These are phyloP conservation scores for Cassiopea andromeda DNA, from an alignment of 30 jellyfish, hydroid and myxozoan genomes.

Conservation along the genomic window DNA sequence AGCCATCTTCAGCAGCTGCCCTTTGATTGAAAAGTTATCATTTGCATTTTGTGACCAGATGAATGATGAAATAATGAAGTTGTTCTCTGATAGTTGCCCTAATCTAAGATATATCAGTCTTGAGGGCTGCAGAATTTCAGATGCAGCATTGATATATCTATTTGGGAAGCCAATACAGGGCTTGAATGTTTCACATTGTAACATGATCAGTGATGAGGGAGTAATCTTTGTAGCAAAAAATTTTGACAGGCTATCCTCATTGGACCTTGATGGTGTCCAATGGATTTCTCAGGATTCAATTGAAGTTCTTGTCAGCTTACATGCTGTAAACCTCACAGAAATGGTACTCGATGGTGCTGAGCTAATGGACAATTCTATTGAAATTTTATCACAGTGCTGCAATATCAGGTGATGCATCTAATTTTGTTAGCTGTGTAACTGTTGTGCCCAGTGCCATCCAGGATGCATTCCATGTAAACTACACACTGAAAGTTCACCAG, in stretches of 20 bases:
- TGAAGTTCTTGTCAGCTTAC: conserved; percentile 62
- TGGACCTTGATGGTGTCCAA: conserved; percentile 89
- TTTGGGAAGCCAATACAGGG: conserved; percentile 73
- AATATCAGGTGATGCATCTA: conserved; percentile 52
- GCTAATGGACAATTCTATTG: conserved; percentile 57
- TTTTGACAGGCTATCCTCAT: conserved; percentile 41
- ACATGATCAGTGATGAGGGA: conserved; percentile 84
- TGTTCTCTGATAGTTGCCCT: conserved; percentile 33
- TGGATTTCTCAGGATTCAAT: conserved; percentile 80
- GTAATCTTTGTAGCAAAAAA: conserved; percentile 70
- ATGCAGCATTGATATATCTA: conserved; percentile 63
- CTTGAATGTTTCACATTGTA: conserved; percentile 75
- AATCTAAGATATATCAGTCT: conserved; percentile 44
- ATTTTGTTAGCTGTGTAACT: not conserved
- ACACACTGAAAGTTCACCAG: too few relatives aligned
- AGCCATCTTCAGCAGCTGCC: conserved; percentile 61
- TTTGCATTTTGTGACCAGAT: conserved; percentile 84
- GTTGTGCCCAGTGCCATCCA: too few relatives aligned
- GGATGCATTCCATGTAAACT: too few relatives aligned
- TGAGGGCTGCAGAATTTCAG: conserved; percentile 82
- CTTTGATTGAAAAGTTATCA: conserved; percentile 62
- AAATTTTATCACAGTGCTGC: conserved; percentile 60
- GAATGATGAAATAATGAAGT: conserved; percentile 48
- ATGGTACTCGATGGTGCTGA: conserved; percentile 89
- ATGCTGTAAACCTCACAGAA: conserved; percentile 44